Evolutionary conservation across 2,113 vertebrate species (phyloP).

Genomic region (Syngnathoides biaculeatus): DNA sequence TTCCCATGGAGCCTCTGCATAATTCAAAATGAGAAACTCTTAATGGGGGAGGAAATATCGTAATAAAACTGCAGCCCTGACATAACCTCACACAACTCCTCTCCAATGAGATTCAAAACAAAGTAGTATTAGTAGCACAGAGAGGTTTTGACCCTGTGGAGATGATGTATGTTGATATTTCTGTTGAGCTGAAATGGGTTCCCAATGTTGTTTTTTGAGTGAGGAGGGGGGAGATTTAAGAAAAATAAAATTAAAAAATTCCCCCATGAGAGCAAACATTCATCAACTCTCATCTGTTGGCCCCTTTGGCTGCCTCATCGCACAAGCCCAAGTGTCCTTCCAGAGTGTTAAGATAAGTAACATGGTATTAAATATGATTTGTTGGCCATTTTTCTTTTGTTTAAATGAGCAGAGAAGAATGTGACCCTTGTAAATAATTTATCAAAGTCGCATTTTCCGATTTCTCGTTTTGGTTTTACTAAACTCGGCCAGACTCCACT

Average conservation of each 20-base stretch:
- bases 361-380: constrained; percentile 11
- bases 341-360: not conserved
- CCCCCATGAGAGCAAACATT: not conserved
- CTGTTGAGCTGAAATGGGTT: not conserved
- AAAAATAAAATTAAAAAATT: not conserved
- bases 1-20: not conserved
- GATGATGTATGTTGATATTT: not conserved
- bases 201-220: not conserved
- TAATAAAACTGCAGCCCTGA: not conserved
- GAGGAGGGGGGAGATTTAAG: not conserved
- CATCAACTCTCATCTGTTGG: not conserved
- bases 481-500: not conserved
- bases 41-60: not conserved
- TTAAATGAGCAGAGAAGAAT: not conserved
- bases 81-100: not conserved
- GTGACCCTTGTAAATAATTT: not conserved
- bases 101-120: not conserved
- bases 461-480: not conserved
- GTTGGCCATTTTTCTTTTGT: not conserved
- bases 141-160: not conserved
- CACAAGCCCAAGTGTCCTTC: constrained; percentile 36
- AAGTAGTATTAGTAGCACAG: not conserved
- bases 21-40: not conserved
- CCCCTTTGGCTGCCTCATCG: constrained; percentile 9
- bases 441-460: not conserved